Base-by-base conservation (phyloP, 1,140 invertebrate species). In the Cataglyphis hispanica region DNA sequence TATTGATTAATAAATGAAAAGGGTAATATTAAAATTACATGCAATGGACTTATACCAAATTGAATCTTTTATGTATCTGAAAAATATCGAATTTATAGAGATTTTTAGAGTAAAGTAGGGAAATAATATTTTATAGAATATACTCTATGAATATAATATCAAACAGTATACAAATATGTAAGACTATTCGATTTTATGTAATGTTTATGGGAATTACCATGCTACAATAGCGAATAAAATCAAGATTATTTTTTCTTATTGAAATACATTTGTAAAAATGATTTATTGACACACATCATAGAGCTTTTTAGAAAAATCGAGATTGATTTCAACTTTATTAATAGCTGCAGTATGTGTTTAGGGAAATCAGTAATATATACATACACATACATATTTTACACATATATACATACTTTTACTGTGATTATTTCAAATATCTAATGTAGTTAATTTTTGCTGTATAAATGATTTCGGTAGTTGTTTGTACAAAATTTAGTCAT, bases 11-110 rank as follows among this genome's bases (percentile, higher is more conserved):
- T 43, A 46, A 80, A 69, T 58, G 50, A 81, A 74, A 74, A 50
- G 84, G 50, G 25, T 86, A 83, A 85, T 76, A 63, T 56, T 84
- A n/a, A 78, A 78, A 74, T 66, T 80, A 64, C 34, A 34, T 16
- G 37, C 27, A 86, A 66, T 66, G 11, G 67, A 86, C 46, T 50
- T 46, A 83, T 19, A 25, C 3, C 11, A 34, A 70, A 63, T 56
- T 46, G 63, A 77, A 64, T 60, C 25, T 27, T 70, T 70, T 75
- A 67, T 78, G 67, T 56, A 66, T 61, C 19, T 34, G 25, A 70
- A 81, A 63, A 81, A 58, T 84, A 61, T 81, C 66, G 53, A 66
- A 50, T 37, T 89, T 46, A 27, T n/a, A 70, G 61, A 87, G 40
- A 77, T 31, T 58, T 56, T 37, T 77, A 63, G 43, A 81, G 5